These are phyloP conservation scores for Apis dorsata DNA, from an alignment of 1,140 invertebrate genomes.

Conservation along the genomic window DNA sequence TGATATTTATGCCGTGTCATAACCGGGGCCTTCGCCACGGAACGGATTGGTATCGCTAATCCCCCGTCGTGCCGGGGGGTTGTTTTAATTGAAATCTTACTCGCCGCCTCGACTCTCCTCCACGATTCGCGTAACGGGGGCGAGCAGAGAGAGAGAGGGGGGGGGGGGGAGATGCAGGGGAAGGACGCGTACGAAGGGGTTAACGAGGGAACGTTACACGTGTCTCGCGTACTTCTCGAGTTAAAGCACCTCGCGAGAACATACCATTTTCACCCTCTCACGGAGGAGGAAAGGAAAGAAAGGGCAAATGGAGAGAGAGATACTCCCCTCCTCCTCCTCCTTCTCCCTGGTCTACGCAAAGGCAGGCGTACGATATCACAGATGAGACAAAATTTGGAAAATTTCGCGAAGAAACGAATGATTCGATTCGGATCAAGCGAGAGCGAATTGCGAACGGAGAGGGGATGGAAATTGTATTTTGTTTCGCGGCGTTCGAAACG, in stretches of 20 bases:
- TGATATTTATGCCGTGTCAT: slow-evolving; percentile 81
- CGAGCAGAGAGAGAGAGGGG: background rate
- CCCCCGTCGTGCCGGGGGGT: slow-evolving; percentile 76
- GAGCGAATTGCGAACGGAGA: no score
- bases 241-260: no score
- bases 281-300: background rate
- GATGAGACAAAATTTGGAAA: no score
- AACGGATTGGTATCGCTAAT: slow-evolving; percentile 80
- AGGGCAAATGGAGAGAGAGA: background rate
- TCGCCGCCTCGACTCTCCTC: slow-evolving; percentile 70
- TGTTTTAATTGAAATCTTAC: slow-evolving; percentile 82
- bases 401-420: no score
- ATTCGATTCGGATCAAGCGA: no score
- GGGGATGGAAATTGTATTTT: no score
- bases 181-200: slow-evolving; percentile 48
- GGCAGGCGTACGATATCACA: no score
- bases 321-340: no score
- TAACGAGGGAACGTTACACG: slow-evolving; percentile 61
- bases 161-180: no score
- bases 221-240: slow-evolving; percentile 14
- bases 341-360: no score
- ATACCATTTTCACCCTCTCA: background rate
- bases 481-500: no score
- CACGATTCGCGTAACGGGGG: slow-evolving; percentile 7
- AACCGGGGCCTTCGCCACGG: slow-evolving; percentile 70